phyloP scores from a whole-genome alignment of 92 coral and sea anemone species.

The Epizoanthus fatuus region DNA sequence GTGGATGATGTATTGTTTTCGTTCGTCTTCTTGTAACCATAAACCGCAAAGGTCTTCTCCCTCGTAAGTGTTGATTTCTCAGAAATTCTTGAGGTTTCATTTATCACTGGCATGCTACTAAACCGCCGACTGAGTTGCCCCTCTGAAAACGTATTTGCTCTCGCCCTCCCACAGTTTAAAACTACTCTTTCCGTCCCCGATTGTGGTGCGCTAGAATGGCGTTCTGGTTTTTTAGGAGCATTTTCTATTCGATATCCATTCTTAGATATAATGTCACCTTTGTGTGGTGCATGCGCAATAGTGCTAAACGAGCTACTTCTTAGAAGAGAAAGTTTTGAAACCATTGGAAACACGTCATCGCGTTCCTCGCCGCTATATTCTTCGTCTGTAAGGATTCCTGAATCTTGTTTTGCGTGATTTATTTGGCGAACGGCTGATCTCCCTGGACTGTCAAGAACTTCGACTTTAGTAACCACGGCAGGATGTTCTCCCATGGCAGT shows the following conservation, averaged over 20 bases:
- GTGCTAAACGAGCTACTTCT: background rate
- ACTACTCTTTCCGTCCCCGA: background rate
- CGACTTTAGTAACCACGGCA: constrained; percentile 32
- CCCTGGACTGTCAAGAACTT: background rate
- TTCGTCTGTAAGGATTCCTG: constrained; percentile 34
- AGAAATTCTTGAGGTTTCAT: background rate
- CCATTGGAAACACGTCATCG: constrained; percentile 13
- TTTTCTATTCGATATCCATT: background rate
- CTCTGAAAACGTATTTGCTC: constrained; percentile 8
- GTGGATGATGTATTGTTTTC: background rate
- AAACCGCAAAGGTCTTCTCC: constrained; percentile 27
- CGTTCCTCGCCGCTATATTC: constrained; percentile 12
- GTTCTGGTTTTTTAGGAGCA: background rate
- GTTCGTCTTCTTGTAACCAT: background rate
- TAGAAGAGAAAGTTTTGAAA: background rate
- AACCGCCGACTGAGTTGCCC: constrained; percentile 12
- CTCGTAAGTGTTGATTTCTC: background rate
- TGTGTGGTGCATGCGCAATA: background rate
- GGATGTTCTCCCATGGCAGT: background rate
- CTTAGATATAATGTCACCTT: background rate
- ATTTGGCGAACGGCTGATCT: constrained; percentile 1
- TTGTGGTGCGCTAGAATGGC: constrained; percentile 8
- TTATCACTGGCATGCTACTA: constrained; percentile 24
- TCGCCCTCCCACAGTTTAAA: background rate
- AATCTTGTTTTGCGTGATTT: constrained; percentile 26